Conservation (phyloP, 2,797 vertebrate genomes). For the Steatocranus sp. region DNA sequence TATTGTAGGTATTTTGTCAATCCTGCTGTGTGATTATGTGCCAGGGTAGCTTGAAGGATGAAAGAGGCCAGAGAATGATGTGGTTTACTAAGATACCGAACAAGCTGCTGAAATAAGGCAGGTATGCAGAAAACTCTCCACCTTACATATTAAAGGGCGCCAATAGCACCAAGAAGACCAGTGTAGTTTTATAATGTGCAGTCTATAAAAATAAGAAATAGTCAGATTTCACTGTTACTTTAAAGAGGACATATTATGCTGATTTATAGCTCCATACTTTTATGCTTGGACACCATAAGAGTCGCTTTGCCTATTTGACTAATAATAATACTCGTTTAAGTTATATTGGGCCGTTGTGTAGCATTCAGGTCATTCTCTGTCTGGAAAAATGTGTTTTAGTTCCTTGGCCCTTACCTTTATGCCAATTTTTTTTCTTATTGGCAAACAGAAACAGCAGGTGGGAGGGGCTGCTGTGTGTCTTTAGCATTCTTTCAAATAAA, state of each 20-base stretch:
- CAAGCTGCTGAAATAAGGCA: constrained; percentile 16
- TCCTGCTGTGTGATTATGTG: constrained; percentile 35
- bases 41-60: constrained; percentile 38
- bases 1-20: constrained; percentile 5
- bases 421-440: background rate
- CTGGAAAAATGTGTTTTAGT: background rate
- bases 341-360: background rate
- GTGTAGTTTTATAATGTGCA: background rate
- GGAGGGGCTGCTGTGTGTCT: background rate
- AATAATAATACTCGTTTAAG: background rate
- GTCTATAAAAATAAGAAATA: background rate
- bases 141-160: background rate
- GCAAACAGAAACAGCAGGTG: background rate
- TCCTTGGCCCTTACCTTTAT: background rate
- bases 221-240: background rate
- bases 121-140: background rate
- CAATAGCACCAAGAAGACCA: background rate
- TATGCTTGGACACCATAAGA: background rate
- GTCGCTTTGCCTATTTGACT: background rate
- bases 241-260: background rate
- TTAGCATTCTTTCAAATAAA: background rate
- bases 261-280: background rate
- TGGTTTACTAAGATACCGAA: constrained; percentile 1
- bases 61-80: constrained; percentile 8
- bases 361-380: background rate